Conservation (phyloP, 2,797 vertebrate species). For the Carcharodon carcharias region DNA sequence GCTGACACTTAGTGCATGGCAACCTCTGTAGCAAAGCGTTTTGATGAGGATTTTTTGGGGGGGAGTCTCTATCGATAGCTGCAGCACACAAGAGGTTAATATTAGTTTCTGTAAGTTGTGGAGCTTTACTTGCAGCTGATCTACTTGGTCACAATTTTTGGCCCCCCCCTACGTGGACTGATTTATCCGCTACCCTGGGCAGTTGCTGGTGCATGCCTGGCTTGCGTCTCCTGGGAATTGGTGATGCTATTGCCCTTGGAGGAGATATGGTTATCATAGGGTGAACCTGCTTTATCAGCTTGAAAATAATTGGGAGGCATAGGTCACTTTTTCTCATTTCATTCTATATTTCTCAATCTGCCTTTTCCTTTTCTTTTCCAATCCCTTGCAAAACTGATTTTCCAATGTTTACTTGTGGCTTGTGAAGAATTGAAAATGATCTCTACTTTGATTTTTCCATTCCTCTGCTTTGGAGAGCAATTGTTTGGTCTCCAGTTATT, state of each 20-base stretch:
- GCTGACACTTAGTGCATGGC: not conserved
- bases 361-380: not conserved
- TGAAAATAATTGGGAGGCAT: too few species aligned
- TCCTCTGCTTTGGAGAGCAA: not conserved
- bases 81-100: not conserved
- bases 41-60: not conserved
- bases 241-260: too few species aligned
- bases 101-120: not conserved
- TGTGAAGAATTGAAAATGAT: not conserved
- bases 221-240: too few species aligned
- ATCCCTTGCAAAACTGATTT: not conserved
- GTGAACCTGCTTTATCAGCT: too few species aligned
- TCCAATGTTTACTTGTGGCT: too few species aligned
- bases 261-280: too few species aligned
- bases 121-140: too few species aligned
- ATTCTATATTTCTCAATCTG: not conserved
- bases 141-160: too few species aligned
- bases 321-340: too few species aligned
- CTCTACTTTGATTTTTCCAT: not conserved
- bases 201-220: too few species aligned
- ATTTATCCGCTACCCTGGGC: too few species aligned
- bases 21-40: not conserved
- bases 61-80: not conserved
- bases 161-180: too few species aligned
- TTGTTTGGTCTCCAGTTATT: not conserved